Base-by-base conservation (phyloP, 2,113 vertebrate genomes). In the Calyptommatus sinebrachiatus region DNA sequence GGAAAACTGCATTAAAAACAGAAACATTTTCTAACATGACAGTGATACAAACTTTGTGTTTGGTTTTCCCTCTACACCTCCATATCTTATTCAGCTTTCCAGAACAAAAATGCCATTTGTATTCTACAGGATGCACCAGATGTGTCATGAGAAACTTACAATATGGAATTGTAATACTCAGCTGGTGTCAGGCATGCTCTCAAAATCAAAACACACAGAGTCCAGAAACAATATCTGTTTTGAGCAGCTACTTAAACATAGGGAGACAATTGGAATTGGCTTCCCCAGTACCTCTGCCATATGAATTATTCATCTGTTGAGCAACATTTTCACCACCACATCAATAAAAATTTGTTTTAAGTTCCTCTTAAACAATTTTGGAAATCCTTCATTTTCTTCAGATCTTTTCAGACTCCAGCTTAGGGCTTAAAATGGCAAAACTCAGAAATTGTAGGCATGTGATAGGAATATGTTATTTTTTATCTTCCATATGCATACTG, bases 251-350 rank as follows among this genome's bases (percentile, higher is more conserved):
- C 67, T 85, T 70, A 84, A 65, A 45, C 80, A 28, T 24, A 31
- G n/a, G 78, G 73, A 45, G 71, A 70, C 86, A 61, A 76, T 89
- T 81, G 71, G 24, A 87, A 78, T 79, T 83, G 80, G 31, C 62
- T 90, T 88, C 46, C 87, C 35, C 87, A 76, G 81, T 72, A 79
- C 29, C 80, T 79, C 68, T 81, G 28, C 8, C 4, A 65, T 79
- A 78, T 88, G 61, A 87, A 88, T 89, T 89, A 89, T 89, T 93
- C 76, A 86, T 77, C 86, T 66, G 75, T 70, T 84, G 53, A 82
- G 66, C 74, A 89, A 28, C n/a, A 85, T 86, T 20, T 85, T 71
- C 77, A 82, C 60, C 73, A 87, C 76, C 46, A 82, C 22, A 88
- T 90, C 72, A 91, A 66, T 82, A 85, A 86, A 68, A 22, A 77